Evolutionary conservation across 2,888 invertebrate species (phyloP).

Genomic region (Nomada ruficornis): DNA sequence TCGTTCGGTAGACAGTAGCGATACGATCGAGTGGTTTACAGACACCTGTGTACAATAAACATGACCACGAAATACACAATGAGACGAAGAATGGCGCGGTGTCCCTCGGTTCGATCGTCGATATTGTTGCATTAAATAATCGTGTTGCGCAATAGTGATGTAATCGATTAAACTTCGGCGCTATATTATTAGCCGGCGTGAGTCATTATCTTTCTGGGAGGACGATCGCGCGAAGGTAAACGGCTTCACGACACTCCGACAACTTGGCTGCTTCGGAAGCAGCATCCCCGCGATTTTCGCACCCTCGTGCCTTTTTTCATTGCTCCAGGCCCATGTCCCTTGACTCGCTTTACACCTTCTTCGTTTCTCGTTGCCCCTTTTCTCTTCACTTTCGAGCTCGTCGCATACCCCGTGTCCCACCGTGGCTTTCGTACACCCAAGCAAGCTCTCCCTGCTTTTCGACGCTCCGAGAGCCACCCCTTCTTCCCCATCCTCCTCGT

Average conservation of each 20-base stretch:
- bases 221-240: conserved; percentile 48
- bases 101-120: no score
- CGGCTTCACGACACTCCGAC: conserved; percentile 65
- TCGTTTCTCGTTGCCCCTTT: conserved; percentile 4
- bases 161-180: conserved; percentile 50
- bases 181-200: conserved; percentile 46
- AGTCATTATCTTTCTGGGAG: conserved; percentile 72
- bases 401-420: conserved; percentile 15
- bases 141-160: conserved; percentile 41
- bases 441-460: conserved; percentile 54
- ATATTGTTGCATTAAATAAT: background rate
- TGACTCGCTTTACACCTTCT: conserved; percentile 14
- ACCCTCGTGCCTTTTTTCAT: conserved; percentile 52
- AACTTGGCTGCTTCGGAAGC: conserved; percentile 53
- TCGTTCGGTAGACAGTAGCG: background rate
- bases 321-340: conserved; percentile 47
- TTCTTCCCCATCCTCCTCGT: conserved; percentile 8
- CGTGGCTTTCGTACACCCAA: conserved; percentile 50
- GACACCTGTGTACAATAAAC: conserved; percentile 27
- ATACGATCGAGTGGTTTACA: conserved; percentile 11
- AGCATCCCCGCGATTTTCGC: conserved; percentile 50
- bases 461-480: background rate
- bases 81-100: background rate
- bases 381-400: background rate
- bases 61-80: background rate